Evolutionary conservation across 1,140 invertebrate species (phyloP).

Genomic region (Scylla paramamosain): DNA sequence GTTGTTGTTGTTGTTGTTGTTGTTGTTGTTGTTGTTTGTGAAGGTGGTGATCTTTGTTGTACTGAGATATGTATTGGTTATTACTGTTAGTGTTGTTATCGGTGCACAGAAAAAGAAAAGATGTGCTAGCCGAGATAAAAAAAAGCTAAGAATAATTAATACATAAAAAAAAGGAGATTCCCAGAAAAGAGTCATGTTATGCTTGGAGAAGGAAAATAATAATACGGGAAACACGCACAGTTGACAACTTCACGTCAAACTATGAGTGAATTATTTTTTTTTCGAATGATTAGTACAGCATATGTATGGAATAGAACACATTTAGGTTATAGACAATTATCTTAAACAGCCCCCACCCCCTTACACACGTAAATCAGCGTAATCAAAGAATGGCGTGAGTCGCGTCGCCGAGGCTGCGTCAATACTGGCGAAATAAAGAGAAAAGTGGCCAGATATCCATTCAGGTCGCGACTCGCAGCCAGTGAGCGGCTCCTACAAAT

Average conservation of each 20-base stretch:
- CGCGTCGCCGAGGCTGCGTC: not conserved
- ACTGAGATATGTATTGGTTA: not conserved
- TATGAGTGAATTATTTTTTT: too few species aligned
- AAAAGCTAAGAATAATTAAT: too few species aligned
- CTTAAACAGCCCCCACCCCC: not conserved
- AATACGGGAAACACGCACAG: too few species aligned
- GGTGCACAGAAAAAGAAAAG: too few species aligned
- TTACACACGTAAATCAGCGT: not conserved
- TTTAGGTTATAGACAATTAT: not conserved
- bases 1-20: too few species aligned
- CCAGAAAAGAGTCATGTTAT: too few species aligned
- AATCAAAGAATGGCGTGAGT: not conserved
- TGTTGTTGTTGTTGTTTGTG: not conserved
- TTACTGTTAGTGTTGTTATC: too few species aligned
- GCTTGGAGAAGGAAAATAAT: too few species aligned
- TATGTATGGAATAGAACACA: not conserved
- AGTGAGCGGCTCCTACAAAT: constrained; percentile 63
- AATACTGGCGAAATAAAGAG: constrained; percentile 51
- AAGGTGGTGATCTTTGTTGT: not conserved
- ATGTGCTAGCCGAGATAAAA: too few species aligned
- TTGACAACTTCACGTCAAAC: too few species aligned
- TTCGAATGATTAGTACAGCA: too few species aligned
- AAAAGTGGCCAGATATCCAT: constrained; percentile 53
- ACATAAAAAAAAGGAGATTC: too few species aligned
- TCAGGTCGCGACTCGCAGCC: constrained; percentile 33